phyloP scores from a whole-genome alignment of 92 coral and sea anemone species.

The Scolanthus callimorphus region DNA sequence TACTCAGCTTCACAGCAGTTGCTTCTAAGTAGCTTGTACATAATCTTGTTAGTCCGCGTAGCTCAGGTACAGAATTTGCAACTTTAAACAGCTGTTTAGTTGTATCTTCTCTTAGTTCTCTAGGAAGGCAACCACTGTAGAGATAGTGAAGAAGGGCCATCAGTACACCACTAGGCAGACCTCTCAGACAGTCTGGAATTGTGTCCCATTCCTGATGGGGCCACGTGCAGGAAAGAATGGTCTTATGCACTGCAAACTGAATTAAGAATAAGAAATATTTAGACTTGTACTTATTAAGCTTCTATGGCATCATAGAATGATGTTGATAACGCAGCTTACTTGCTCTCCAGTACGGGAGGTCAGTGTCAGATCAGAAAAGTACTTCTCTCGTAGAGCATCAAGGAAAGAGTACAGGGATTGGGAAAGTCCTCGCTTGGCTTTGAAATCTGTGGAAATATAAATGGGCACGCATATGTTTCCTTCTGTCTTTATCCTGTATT shows the following conservation, averaged over 20 bases:
- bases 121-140: constrained; percentile 58
- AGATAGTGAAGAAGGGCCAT: constrained; percentile 52
- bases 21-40: constrained; percentile 67
- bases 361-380: constrained; percentile 63
- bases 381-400: constrained; percentile 53
- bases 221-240: constrained; percentile 56
- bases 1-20: constrained; percentile 75
- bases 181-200: constrained; percentile 44
- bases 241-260: constrained; percentile 72
- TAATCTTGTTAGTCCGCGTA: constrained; percentile 36
- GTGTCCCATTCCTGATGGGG: constrained; percentile 54
- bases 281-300: too few relatives aligned
- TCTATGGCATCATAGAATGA: too few relatives aligned
- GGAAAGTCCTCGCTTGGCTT: too few relatives aligned
- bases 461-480: too few relatives aligned
- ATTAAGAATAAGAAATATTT: too few relatives aligned
- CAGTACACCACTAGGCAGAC: constrained; percentile 51
- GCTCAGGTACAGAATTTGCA: constrained; percentile 27
- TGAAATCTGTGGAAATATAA: too few relatives aligned
- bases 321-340: too few relatives aligned
- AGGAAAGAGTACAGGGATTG: too few relatives aligned
- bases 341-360: constrained; percentile 61
- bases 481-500: too few relatives aligned
- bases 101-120: constrained; percentile 46
- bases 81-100: constrained; percentile 38